These are phyloP conservation scores for Propithecus coquereli DNA, from an alignment of 2,113 vertebrate species.

Conservation along the genomic window DNA sequence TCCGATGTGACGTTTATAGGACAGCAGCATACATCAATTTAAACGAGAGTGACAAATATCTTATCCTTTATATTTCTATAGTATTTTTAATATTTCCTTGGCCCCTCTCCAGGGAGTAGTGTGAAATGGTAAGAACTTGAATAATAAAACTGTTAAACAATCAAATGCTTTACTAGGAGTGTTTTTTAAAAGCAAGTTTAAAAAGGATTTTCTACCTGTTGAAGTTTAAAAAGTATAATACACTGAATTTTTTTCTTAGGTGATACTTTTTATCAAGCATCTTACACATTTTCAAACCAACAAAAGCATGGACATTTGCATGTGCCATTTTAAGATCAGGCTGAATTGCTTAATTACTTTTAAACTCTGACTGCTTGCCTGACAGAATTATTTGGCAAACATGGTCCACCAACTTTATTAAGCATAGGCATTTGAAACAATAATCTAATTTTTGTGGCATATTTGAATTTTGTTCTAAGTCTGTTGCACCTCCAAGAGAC, in stretches of 20 bases:
- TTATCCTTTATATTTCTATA: constrained; percentile 85
- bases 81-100: constrained; percentile 81
- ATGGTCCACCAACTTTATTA: constrained; percentile 67
- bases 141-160: constrained; percentile 76
- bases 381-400: constrained; percentile 62
- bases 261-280: constrained; percentile 40
- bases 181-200: constrained; percentile 53
- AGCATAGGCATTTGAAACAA: constrained; percentile 53
- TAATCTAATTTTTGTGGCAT: constrained; percentile 43
- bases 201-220: constrained; percentile 60
- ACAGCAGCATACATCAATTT: constrained; percentile 89
- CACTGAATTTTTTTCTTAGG: constrained; percentile 20
- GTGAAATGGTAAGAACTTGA: constrained; percentile 74
- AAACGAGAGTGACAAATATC: constrained; percentile 91
- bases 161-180: constrained; percentile 62
- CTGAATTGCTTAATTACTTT: constrained; percentile 66
- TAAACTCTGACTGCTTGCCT: constrained; percentile 44
- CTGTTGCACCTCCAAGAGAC: constrained; percentile 19
- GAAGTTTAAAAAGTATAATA: constrained; percentile 58
- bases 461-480: constrained; percentile 56
- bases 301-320: constrained; percentile 10
- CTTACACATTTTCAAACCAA: constrained; percentile 49
- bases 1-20: constrained; percentile 92
- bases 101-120: constrained; percentile 72
- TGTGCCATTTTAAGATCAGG: constrained; percentile 55